Conservation (phyloP, 2,113 vertebrate genomes). For the Herpetotheres cachinnans region DNA sequence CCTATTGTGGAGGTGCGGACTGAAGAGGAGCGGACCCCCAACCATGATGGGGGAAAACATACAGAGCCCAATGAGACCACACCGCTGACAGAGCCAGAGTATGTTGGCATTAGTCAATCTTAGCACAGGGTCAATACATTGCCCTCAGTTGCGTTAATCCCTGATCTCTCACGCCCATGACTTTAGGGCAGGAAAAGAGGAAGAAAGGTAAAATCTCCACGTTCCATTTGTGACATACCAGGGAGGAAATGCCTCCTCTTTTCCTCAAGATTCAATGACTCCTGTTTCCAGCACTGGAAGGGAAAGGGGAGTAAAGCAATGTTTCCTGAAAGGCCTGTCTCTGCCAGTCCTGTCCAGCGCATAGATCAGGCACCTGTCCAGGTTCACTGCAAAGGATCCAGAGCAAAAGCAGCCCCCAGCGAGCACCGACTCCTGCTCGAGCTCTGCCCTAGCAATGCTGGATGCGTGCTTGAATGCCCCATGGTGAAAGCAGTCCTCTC, state of each 20-base stretch:
- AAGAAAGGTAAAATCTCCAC: not conserved
- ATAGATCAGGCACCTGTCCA: not conserved
- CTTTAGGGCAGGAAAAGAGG: not conserved
- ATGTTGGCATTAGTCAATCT: constrained; percentile 60
- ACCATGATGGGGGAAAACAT: constrained; percentile 92
- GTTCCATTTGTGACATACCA: not conserved
- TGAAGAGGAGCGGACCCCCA: constrained; percentile 92
- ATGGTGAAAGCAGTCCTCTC: not conserved
- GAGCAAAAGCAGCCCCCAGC: not conserved
- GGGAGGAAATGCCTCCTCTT: not conserved
- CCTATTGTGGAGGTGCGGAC: constrained; percentile 95
- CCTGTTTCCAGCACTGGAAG: not conserved
- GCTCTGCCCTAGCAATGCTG: not conserved
- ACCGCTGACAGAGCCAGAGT: constrained; percentile 96
- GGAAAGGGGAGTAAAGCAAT: not conserved
- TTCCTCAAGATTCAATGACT: not conserved
- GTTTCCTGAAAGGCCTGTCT: not conserved
- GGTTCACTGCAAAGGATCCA: not conserved
- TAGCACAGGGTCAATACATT: not conserved
- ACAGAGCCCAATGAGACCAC: constrained; percentile 96
- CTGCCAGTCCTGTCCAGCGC: not conserved
- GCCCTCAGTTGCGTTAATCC: not conserved
- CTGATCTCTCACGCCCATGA: not conserved
- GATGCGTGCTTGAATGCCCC: not conserved
- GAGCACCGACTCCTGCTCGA: not conserved